These are phyloP conservation scores for Penaeus chinensis DNA, from an alignment of 1,140 invertebrate species.

Conservation along the genomic window DNA sequence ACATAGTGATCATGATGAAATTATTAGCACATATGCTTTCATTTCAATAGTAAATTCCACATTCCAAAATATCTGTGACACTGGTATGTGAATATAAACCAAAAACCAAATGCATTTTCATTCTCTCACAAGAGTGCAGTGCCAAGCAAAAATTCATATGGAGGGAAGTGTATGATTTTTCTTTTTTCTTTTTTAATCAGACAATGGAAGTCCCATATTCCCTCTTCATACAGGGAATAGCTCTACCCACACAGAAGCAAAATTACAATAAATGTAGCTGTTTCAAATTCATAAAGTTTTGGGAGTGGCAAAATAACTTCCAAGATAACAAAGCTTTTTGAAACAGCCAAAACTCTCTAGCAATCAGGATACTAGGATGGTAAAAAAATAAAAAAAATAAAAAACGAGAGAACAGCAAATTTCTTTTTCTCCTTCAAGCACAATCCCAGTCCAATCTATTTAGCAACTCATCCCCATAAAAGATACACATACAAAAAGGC, in stretches of 20 bases:
- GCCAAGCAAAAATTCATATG: too few relatives aligned
- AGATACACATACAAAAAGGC: conserved; percentile 39
- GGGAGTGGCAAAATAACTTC: conserved; percentile 38
- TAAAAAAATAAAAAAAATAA: conserved; percentile 24
- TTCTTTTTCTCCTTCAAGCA: neutral
- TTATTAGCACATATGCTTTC: too few relatives aligned
- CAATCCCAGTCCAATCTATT: neutral
- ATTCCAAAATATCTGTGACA: too few relatives aligned
- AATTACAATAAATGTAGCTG: conserved; percentile 36
- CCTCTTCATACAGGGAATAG: conserved; percentile 43
- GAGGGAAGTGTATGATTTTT: too few relatives aligned
- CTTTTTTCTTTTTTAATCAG: too few relatives aligned
- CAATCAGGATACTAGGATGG: conserved; percentile 7
- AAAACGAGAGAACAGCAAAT: conserved; percentile 10
- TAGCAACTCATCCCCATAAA: too few relatives aligned
- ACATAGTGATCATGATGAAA: too few relatives aligned
- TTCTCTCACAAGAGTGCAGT: too few relatives aligned
- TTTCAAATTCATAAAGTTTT: conserved; percentile 38
- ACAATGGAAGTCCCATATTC: conserved; percentile 31
- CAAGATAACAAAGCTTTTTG: conserved; percentile 41
- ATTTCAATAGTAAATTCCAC: too few relatives aligned
- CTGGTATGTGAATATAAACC: too few relatives aligned
- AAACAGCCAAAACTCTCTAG: conserved; percentile 48
- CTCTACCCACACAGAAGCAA: conserved; percentile 56
- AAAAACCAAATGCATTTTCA: too few relatives aligned